Evolutionary conservation across 2,888 invertebrate genomes (phyloP).

Genomic region (Aromia moschata): DNA sequence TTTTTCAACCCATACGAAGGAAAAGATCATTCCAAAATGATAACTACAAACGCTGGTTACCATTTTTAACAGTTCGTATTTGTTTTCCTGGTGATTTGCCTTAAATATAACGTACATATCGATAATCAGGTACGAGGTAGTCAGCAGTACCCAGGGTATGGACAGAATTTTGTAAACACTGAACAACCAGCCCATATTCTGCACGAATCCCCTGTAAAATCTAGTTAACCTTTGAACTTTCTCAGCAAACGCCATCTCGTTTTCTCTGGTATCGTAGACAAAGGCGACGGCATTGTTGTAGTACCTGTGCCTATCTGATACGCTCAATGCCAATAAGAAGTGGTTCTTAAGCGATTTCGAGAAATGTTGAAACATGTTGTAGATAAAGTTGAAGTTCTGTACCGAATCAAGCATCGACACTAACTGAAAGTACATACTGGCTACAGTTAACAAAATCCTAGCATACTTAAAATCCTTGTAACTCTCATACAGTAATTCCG

Average conservation of each 20-base stretch:
- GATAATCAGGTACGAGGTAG: background rate
- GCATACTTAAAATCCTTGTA: background rate
- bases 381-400: conserved; percentile 1
- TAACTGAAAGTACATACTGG: background rate
- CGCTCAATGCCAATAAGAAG: background rate
- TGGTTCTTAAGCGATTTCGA: background rate
- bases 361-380: conserved; percentile 1
- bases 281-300: background rate
- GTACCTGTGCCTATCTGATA: background rate
- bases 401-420: background rate
- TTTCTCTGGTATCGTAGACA: background rate
- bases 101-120: conserved; percentile 9
- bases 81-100: background rate
- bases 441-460: background rate
- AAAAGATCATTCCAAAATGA: too few relatives aligned
- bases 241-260: background rate
- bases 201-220: background rate
- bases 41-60: background rate
- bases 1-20: too few relatives aligned
- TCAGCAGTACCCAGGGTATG: conserved; percentile 2
- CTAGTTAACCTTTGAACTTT: background rate
- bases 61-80: background rate
- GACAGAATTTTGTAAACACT: background rate
- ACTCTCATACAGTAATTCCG: background rate
- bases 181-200: too few relatives aligned